A percentile compares a stretch with the other conserved stretches of the same genome.
Conservation (phyloP, 2,113 vertebrate genomes). For the Gobiocypris rarus region DNA sequence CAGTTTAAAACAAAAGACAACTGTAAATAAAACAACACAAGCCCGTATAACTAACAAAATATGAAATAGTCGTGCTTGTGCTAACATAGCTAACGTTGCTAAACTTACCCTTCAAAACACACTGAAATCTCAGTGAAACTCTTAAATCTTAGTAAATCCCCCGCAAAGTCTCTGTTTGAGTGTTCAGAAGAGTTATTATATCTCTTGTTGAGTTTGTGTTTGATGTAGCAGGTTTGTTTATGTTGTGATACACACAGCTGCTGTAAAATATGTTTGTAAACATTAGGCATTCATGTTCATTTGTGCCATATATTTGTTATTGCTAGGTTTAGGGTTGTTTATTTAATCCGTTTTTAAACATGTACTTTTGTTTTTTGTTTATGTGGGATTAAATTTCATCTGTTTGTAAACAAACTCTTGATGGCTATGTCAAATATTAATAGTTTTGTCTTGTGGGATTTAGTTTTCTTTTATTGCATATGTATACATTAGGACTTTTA, state of each 20-base stretch:
- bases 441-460: background rate
- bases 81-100: conserved; percentile 16
- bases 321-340: too few species aligned
- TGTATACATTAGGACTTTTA: background rate
- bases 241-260: background rate
- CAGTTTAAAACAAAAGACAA: background rate
- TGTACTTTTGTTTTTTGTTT: background rate
- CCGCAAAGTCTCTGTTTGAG: background rate
- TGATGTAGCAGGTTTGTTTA: background rate
- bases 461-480: too few species aligned
- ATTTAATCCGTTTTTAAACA: background rate
- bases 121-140: conserved; percentile 10
- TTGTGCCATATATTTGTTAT: background rate
- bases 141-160: background rate
- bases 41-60: background rate
- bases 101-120: background rate
- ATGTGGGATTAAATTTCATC: background rate
- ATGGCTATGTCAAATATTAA: background rate
- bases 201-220: background rate
- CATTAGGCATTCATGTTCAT: background rate
- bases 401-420: background rate
- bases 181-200: background rate
- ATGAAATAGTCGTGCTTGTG: background rate
- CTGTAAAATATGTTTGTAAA: conserved; percentile 7
- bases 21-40: background rate